Conservation (phyloP, 1,140 invertebrate genomes). For the Delia radicum region DNA sequence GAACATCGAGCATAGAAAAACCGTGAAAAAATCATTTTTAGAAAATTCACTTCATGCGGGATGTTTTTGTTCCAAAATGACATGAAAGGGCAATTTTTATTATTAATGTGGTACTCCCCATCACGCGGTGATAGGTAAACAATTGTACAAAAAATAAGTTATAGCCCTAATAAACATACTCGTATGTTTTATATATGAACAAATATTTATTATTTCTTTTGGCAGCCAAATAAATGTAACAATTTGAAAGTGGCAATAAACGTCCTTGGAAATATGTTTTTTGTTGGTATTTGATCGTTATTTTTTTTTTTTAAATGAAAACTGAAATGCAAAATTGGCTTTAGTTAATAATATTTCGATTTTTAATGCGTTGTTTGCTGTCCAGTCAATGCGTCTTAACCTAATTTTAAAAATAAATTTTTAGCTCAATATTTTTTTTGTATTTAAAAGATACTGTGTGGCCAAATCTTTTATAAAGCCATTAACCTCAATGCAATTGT, state of each 20-base stretch:
- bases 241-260: conserved; percentile 7
- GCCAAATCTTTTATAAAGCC: not conserved
- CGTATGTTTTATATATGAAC: too few species aligned
- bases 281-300: not conserved
- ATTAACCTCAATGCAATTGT: conserved; percentile 15
- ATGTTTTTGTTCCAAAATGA: too few species aligned
- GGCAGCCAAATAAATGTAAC: not conserved
- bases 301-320: too few species aligned
- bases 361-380: not conserved
- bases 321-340: not conserved
- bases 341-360: not conserved
- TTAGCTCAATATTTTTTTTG: not conserved
- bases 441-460: not conserved
- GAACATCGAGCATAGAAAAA: too few species aligned
- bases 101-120: too few species aligned
- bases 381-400: conserved; percentile 17
- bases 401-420: not conserved
- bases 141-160: too few species aligned
- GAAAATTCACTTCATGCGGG: too few species aligned
- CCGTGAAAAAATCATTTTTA: too few species aligned
- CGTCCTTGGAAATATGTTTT: not conserved
- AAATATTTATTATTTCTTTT: not conserved
- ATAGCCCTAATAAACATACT: too few species aligned
- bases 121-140: too few species aligned
- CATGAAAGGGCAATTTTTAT: too few species aligned